Evolutionary conservation across 2,113 vertebrate genomes (phyloP).

Genomic region (Triplophysa dalaica): DNA sequence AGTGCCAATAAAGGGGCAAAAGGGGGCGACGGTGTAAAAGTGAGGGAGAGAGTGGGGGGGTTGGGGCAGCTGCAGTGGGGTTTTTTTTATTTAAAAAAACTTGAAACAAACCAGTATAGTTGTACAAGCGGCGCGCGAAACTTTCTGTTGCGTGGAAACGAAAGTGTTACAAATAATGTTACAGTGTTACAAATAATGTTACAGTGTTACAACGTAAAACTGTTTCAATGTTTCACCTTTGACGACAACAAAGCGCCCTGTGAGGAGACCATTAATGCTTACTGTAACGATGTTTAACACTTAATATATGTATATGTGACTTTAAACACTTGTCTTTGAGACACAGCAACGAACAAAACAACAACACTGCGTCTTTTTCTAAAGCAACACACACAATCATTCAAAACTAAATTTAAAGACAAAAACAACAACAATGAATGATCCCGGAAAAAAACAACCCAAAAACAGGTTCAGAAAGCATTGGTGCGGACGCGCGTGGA

Average conservation of each 20-base stretch:
- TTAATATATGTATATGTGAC: background rate
- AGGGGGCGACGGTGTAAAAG: conserved; percentile 15
- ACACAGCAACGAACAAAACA: background rate
- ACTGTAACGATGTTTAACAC: background rate
- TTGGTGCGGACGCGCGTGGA: background rate
- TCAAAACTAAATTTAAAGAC: conserved; percentile 20
- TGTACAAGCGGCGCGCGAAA: background rate
- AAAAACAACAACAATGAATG: conserved; percentile 17
- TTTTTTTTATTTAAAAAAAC: background rate
- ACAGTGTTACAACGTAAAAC: background rate
- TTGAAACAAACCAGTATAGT: background rate
- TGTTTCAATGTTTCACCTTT: background rate
- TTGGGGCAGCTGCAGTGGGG: conserved; percentile 49
- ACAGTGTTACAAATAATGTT: background rate
- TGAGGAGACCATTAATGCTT: background rate
- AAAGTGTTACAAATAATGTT: background rate
- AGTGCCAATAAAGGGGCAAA: conserved; percentile 65
- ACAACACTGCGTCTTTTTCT: background rate
- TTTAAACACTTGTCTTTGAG: background rate
- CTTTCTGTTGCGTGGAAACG: background rate
- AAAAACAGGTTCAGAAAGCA: background rate
- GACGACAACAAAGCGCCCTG: background rate
- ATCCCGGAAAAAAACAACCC: background rate
- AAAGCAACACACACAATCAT: background rate
- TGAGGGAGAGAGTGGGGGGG: conserved; percentile 17